Percentiles rank a stretch among this genome's conserved stretches.
phyloP scores from a whole-genome alignment of 2,113 vertebrate species.

The Apus apus region DNA sequence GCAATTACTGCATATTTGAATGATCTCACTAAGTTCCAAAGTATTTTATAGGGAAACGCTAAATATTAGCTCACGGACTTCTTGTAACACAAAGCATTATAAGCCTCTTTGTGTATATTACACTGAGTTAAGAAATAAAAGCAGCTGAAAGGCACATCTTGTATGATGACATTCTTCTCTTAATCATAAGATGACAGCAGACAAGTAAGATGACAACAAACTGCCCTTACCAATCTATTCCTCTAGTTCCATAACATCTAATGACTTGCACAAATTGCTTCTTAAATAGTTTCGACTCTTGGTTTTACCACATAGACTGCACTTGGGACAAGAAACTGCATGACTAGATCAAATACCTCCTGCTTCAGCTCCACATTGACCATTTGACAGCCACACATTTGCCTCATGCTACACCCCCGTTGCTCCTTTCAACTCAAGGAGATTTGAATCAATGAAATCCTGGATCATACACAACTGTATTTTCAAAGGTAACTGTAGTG shows the following conservation, averaged over 20 bases:
- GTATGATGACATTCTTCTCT: neutral
- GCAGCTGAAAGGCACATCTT: neutral
- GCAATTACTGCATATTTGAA: neutral
- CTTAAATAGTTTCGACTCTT: neutral
- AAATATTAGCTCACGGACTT: neutral
- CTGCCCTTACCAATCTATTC: neutral
- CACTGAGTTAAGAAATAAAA: neutral
- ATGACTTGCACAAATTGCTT: neutral
- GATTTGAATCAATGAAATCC: conserved; percentile 20
- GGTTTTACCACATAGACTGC: neutral
- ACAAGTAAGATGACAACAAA: neutral
- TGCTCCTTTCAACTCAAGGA: neutral
- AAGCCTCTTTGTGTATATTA: neutral
- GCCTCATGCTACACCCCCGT: neutral
- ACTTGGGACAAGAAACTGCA: neutral
- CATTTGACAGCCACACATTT: neutral
- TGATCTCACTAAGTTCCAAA: neutral
- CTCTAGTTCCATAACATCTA: neutral
- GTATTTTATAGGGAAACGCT: neutral
- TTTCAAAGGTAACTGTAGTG: neutral
- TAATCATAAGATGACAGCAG: neutral
- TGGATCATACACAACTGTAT: conserved; percentile 6
- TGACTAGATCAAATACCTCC: neutral
- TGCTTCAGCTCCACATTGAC: neutral
- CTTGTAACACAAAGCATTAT: neutral